Evolutionary conservation across 1,140 invertebrate genomes (phyloP), one percentile per base, ranked within the genome.

Genomic region (Drosophila simulans): DNA sequence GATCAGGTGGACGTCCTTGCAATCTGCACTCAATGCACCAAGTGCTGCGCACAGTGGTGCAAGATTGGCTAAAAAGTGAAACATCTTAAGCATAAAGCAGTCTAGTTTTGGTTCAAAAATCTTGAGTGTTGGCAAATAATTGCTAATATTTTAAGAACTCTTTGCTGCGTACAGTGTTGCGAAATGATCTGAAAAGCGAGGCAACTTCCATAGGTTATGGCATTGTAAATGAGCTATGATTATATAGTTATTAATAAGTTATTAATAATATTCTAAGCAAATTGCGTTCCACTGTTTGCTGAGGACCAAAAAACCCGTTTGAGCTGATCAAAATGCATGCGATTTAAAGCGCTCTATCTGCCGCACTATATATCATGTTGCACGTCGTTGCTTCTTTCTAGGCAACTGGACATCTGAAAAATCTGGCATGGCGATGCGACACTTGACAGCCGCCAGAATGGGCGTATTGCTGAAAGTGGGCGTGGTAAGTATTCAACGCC

Each of bases 1-100:
- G 79, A 88, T 88, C 84, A 88, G 83, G 83, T 88, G 83, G 83
- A 88, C 80, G 83, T 88, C 83, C 83, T 88, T 88, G 83, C 79
- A 69, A 48, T 46, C 60, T 51, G 43, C 27, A 35, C 34, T 53
- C 45, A 68, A 64, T 35, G 48, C 42, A 56, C 10, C 42, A 49
- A 78, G 37, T 40, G 12, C n/a, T 15, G 11, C 0, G 20, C 15
- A 77, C 75, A 77, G 49, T 77, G 73, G 56, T 8, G 5, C 4
- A 4, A 48, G 10, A 10, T n/a, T 1, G 10, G 37, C 8, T 3
- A 0, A 31, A 49, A 49, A 31, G 8, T 10, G 31, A 1, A 8
- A 8, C 31, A 31, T 2, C 1, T 8, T 8, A 31, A 31, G 12
- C 25, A 31, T 22, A 22, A 17, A 17, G 17, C 17, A 17, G 17